Conservation (phyloP, 1,140 invertebrate genomes). For the Aphidius ervi region DNA sequence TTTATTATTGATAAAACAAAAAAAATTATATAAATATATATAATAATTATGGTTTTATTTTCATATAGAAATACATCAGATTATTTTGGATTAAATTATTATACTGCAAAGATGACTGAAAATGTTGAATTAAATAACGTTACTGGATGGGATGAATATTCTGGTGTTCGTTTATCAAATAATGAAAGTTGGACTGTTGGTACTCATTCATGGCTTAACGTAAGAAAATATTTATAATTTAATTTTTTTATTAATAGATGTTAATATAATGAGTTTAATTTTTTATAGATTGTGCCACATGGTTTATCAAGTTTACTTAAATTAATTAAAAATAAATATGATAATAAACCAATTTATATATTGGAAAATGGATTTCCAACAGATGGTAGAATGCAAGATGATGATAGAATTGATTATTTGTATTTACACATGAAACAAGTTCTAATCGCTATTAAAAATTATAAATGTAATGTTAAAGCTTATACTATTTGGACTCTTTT, state of each 20-base stretch:
- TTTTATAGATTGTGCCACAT: constrained; percentile 54
- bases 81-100: constrained; percentile 57
- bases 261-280: too few relatives aligned
- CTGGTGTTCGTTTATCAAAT: constrained; percentile 22
- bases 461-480: constrained; percentile 59
- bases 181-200: constrained; percentile 38
- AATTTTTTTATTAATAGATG: too few relatives aligned
- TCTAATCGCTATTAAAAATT: constrained; percentile 41
- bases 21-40: not conserved
- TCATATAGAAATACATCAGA: constrained; percentile 23
- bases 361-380: constrained; percentile 71
- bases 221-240: constrained; percentile 18
- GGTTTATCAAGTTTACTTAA: constrained; percentile 66
- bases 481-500: constrained; percentile 72
- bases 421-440: constrained; percentile 18
- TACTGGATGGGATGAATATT: constrained; percentile 33
- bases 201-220: constrained; percentile 39
- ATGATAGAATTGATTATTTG: constrained; percentile 53
- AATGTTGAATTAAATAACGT: constrained; percentile 28
- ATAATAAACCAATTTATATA: constrained; percentile 64
- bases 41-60: not conserved
- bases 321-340: constrained; percentile 67
- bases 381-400: constrained; percentile 57
- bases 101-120: constrained; percentile 46
- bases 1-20: constrained; percentile 1